Conservation (phyloP, 2,113 vertebrate species). For the Hemiscyllium ocellatum region DNA sequence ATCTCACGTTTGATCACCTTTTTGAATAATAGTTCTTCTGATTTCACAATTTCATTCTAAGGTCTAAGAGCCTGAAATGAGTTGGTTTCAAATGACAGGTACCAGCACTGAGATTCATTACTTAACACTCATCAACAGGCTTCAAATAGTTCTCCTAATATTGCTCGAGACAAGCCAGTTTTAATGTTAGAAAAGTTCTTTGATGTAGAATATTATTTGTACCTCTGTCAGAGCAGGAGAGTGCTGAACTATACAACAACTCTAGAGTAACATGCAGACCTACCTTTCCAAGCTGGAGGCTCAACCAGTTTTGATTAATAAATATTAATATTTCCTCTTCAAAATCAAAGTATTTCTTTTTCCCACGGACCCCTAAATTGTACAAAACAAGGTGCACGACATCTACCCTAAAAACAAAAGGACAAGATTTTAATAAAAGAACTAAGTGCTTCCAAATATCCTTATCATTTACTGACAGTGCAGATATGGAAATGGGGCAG, state of each 20-base stretch:
- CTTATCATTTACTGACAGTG: neutral
- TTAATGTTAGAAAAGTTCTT: neutral
- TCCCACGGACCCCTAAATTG: constrained; percentile 87
- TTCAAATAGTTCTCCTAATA: neutral
- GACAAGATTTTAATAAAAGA: neutral
- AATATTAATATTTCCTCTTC: constrained; percentile 84
- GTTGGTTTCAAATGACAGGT: neutral
- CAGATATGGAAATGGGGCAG: neutral
- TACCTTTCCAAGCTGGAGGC: constrained; percentile 88
- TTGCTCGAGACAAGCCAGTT: neutral
- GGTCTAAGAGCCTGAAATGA: neutral
- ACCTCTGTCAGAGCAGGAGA: neutral
- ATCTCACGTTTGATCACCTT: neutral
- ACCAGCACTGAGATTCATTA: neutral
- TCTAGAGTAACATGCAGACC: neutral
- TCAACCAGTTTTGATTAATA: constrained; percentile 82
- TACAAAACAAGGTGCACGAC: constrained; percentile 88
- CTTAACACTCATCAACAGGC: neutral
- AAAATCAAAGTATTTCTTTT: constrained; percentile 96
- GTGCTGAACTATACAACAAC: neutral
- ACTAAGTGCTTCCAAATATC: too few relatives aligned
- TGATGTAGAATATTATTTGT: neutral
- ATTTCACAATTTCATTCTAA: neutral
- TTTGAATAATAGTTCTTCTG: neutral
- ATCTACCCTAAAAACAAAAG: constrained; percentile 69